Evolutionary conservation across 2,797 vertebrate species (phyloP), one percentile per base, ranked within the genome.

Genomic region (Calcarius lapponicus): DNA sequence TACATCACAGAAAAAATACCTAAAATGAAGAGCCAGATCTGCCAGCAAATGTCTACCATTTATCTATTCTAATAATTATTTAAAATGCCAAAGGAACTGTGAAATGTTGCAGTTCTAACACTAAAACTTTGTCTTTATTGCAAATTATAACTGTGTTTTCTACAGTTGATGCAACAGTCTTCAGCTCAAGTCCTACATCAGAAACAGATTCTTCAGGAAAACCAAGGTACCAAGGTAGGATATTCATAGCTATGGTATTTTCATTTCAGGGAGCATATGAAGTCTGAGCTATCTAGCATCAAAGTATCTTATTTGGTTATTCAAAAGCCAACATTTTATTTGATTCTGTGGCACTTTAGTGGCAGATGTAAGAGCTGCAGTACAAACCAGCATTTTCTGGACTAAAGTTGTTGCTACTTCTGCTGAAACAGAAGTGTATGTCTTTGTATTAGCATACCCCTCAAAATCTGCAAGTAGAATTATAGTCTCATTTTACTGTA

Each of bases 151-250:
- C 24, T 89, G 5, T 95, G n/a, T 93, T 85, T 95, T 78, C 87
- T 86, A 65, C 90, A 98, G 98, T 98, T 88, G 99, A 98, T 95
- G 97, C 96, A 54, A 98, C 99, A 81, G 98, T 99, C 96, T 99
- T 99, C 97, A 99, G 98, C 80, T 97, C 98, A 70, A 88, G 98
- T 92, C 99, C 99, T 88, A 98, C 98, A n/a, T 99, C 98, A 93
- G 98, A 99, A 21, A 97, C 99, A 4, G 99, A 99, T 97, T 95
- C 98, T 92, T 98, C 98, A 97, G 99, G 99, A 90, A 99, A 98
- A 87, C 98, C 98, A 48, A 98, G 99, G 81, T 99, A 98, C 87
- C 96, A 97, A 97, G 99, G 99, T 99, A 98, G 91, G 97, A 69
- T 79, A 88, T 57, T 66, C 73, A 74, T 22, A 88, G 21, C 36